phyloP scores from a whole-genome alignment of 2,797 vertebrate species.

The Cyclura pinguis region DNA sequence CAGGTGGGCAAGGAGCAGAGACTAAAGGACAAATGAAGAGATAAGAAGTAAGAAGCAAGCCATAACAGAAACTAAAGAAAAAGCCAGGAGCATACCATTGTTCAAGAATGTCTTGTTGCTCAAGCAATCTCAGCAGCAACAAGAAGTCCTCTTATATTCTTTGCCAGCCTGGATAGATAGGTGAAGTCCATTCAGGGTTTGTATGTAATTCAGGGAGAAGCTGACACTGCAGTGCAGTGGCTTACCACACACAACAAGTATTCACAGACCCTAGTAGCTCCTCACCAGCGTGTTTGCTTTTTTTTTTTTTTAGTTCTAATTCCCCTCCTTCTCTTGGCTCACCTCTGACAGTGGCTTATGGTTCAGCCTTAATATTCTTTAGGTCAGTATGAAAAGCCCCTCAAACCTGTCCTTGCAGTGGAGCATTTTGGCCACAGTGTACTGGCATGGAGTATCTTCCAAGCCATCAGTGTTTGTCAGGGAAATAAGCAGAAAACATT shows the following conservation, averaged over 20 bases:
- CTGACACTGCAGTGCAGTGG: neutral
- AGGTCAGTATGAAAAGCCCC: neutral
- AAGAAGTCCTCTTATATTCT: neutral
- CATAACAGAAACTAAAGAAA: neutral
- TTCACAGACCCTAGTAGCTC: neutral
- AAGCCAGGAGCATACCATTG: neutral
- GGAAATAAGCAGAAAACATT: neutral
- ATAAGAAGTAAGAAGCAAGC: neutral
- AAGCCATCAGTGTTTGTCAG: neutral
- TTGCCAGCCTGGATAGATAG: neutral
- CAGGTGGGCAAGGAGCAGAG: neutral
- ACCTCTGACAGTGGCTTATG: neutral
- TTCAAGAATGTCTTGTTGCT: neutral
- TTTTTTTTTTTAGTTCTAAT: neutral
- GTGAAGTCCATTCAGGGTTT: neutral
- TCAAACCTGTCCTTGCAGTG: neutral
- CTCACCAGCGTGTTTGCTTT: neutral
- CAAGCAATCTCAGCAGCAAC: neutral
- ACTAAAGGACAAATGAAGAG: neutral
- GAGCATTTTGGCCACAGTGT: neutral
- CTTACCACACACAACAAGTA: neutral
- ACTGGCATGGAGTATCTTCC: neutral
- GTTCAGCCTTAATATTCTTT: neutral
- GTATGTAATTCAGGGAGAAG: neutral
- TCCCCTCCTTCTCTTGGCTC: neutral